Base-by-base conservation (phyloP, 2,888 invertebrate genomes). In the Belgica antarctica region DNA sequence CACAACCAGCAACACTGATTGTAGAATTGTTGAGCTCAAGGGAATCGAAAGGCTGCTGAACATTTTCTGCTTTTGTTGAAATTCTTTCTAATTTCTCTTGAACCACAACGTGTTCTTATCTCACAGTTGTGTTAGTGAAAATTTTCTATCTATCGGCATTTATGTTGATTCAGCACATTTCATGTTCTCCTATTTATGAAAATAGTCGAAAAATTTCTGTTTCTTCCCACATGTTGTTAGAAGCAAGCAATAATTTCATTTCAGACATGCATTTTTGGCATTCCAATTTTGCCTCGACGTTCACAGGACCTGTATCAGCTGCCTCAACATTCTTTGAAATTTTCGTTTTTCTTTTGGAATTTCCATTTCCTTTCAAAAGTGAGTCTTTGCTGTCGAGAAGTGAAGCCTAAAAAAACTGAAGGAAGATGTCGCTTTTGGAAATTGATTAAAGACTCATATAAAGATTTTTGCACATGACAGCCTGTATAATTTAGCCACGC, bases 181-280 rank as follows among this genome's bases (percentile, higher is more conserved):
- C 41, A 63, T 63, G 41, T 15, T 22, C 12, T 19, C 63, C 63
- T 63, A 46, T 17, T 63, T n/a, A 46, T n/a, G 63, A 25, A 63
- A 63, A 63, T 63, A 63, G 63, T 63, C 24, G 41, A 63, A 36
- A 25, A 63, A 63, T 63, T 63, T 63, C 31, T 63, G 63, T 41
- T 22, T 62, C 15, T 46, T 46, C 46, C 12, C 17, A 15, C 7
- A 15, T 41, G 10, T 36, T 63, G 12, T 41, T 36, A 63, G 41
- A 63, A 22, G 63, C 17, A 24, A 63, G 36, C 19, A 24, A 25
- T 3, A 46, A 7, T 46, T 46, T 12, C 12, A 46, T 46, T 3
- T 7, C n/a, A 8, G 34, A 31, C 34, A 46, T 46, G 17, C 46
- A 46, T 46, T 46, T 46, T 46, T 46, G 8, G 46, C 5, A 46